phyloP scores from a whole-genome alignment of 2,888 invertebrate genomes.

The Nudaria mundana region DNA sequence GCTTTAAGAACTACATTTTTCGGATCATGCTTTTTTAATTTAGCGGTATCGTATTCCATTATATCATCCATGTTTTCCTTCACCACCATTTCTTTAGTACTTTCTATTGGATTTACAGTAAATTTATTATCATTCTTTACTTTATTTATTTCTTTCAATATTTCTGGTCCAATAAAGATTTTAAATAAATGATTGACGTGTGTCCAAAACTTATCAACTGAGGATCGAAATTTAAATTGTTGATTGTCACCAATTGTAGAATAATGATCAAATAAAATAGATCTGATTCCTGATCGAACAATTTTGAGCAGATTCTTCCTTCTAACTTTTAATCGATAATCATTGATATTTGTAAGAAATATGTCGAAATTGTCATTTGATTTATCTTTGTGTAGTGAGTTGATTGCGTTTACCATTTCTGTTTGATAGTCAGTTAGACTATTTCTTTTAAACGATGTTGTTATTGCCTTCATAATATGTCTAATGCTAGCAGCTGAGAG shows the following conservation, averaged over 20 bases:
- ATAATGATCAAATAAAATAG: slow-evolving; percentile 43
- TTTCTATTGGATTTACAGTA: no score
- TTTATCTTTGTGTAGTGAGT: slow-evolving; percentile 38
- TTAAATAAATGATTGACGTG: neutral
- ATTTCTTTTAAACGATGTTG: slow-evolving; percentile 14
- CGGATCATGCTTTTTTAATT: no score
- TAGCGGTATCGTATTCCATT: no score
- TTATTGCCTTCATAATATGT: slow-evolving; percentile 19
- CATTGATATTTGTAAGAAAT: slow-evolving; percentile 31
- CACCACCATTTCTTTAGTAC: no score
- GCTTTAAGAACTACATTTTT: no score
- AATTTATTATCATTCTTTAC: neutral
- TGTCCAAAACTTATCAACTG: slow-evolving; percentile 5
- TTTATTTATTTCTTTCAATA: neutral
- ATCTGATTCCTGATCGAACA: slow-evolving; percentile 33
- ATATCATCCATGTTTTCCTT: no score
- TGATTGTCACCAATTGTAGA: slow-evolving; percentile 32
- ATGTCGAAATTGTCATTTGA: slow-evolving; percentile 25
- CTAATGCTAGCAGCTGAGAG: slow-evolving; percentile 26
- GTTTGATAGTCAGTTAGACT: slow-evolving; percentile 13
- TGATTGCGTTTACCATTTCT: slow-evolving; percentile 31
- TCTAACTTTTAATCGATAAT: slow-evolving; percentile 19
- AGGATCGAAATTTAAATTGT: slow-evolving; percentile 29
- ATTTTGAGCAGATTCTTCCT: slow-evolving; percentile 29
- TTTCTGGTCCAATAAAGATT: no score